Base-by-base conservation (phyloP, 1,140 invertebrate species). In the Drosophila aff. region DNA sequence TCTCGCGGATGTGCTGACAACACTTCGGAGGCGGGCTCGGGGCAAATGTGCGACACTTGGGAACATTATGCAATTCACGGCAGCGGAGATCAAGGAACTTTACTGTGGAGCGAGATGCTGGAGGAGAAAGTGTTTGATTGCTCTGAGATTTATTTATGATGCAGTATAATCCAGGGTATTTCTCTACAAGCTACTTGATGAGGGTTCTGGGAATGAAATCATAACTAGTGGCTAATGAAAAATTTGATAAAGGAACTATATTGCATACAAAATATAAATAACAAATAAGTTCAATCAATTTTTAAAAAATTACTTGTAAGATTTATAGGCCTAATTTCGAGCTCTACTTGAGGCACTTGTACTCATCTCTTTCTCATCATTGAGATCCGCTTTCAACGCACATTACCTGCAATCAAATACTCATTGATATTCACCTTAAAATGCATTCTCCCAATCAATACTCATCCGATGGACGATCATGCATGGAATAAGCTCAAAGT, bases 31-130 rank as follows among this genome's bases (percentile, higher is more conserved):
- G 69, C 52, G 36, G 68, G 6, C 33, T 43, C 1, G 11, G 26
- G 43, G 36, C 31, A 59, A 74, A 53, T 74, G 53, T 40, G 49
- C 31, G 69, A 74, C 68, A 74, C 69, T 74, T 60, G 67, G 15
- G 8, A 16, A 40, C 21, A 50, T 72, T 72, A 60, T 60, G 69
- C 38, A 71, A 73, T 31, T 60, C 31, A 26, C 18, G 7, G 43
- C 26, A 41, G 28, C 26, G 0, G 13, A 18, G 21, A 33, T 36
- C 26, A 61, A 43, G 38, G 26, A 60, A 31, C 60, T 40, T 57
- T 9, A 6, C 9, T 3, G 2, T 5, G n/a, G 9, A 33, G 13
- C 7, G 16, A 9, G 18, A 23, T 38, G 16, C 5, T n/a, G 6
- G 21, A 33, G 8, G 38, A 52, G 40, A 26, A 50, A 55, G 31